Conservation (phyloP, 2,888 invertebrate species). For the Meloe dianella region DNA sequence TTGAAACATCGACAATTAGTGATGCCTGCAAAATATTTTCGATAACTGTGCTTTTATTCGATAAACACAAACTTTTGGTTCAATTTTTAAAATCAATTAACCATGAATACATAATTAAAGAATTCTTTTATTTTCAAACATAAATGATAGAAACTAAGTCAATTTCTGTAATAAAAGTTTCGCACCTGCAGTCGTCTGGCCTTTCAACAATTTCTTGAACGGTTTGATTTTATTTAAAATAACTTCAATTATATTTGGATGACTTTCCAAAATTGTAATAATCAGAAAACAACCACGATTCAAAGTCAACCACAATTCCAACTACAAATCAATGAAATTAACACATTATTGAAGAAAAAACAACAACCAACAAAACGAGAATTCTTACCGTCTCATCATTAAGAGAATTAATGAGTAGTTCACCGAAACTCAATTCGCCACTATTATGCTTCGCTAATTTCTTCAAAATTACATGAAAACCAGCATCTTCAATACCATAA, state of each 20-base stretch:
- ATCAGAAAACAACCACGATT: constrained; percentile 82
- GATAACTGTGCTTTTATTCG: too few relatives aligned
- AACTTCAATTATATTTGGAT: constrained; percentile 58
- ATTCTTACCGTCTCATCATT: constrained; percentile 64
- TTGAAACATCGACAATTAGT: too few relatives aligned
- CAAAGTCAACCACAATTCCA: constrained; percentile 70
- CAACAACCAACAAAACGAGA: constrained; percentile 22
- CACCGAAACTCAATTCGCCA: constrained; percentile 65
- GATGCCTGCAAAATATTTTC: too few relatives aligned
- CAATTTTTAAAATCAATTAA: too few relatives aligned
- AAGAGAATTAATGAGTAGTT: constrained; percentile 63
- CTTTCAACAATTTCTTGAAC: constrained; percentile 60
- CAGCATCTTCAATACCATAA: constrained; percentile 74
- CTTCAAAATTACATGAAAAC: constrained; percentile 77
- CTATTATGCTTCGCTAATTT: constrained; percentile 74
- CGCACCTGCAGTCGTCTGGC: constrained; percentile 66
- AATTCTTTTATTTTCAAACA: too few relatives aligned
- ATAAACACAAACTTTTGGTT: too few relatives aligned
- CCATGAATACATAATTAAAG: too few relatives aligned
- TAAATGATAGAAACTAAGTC: constrained; percentile 7
- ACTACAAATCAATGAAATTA: constrained; percentile 58
- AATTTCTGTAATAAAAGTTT: constrained; percentile 64
- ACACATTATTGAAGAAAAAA: constrained; percentile 20
- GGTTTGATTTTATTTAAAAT: constrained; percentile 63
- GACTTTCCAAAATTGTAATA: constrained; percentile 70